These are phyloP conservation scores for Lissonota sp. DNA, from an alignment of 2,888 invertebrate genomes.

Conservation along the genomic window DNA sequence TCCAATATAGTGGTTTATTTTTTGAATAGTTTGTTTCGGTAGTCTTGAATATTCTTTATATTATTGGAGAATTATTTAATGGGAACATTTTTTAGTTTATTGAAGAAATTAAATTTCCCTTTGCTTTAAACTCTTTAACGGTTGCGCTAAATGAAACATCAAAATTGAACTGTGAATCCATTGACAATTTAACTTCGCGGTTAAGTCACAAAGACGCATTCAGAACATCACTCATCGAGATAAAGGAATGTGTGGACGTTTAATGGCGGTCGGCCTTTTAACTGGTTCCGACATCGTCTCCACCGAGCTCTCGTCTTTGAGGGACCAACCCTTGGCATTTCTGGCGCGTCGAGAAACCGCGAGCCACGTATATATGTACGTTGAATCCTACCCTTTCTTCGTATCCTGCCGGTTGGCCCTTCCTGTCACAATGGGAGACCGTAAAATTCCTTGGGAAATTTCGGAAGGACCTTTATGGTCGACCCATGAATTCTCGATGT, in stretches of 20 bases:
- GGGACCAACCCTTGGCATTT: conserved; percentile 10
- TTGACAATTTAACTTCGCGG: no score
- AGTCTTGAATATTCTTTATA: no score
- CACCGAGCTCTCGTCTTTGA: neutral
- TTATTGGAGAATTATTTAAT: no score
- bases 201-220: no score
- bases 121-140: no score
- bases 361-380: conserved; percentile 5
- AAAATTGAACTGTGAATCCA: no score
- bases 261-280: conserved; percentile 30
- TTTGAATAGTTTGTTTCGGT: no score
- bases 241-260: neutral
- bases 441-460: conserved; percentile 52
- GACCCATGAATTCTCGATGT: conserved; percentile 35
- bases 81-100: no score
- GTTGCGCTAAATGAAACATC: no score
- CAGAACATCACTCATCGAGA: no score
- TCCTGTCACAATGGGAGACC: conserved; percentile 34
- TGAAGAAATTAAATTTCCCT: no score
- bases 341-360: conserved; percentile 25
- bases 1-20: no score
- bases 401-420: neutral
- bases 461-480: conserved; percentile 27
- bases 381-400: conserved; percentile 1
- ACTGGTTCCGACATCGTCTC: neutral